These are phyloP conservation scores for Drosophila lacteicornis DNA, from an alignment of 1,140 invertebrate genomes.

Conservation along the genomic window DNA sequence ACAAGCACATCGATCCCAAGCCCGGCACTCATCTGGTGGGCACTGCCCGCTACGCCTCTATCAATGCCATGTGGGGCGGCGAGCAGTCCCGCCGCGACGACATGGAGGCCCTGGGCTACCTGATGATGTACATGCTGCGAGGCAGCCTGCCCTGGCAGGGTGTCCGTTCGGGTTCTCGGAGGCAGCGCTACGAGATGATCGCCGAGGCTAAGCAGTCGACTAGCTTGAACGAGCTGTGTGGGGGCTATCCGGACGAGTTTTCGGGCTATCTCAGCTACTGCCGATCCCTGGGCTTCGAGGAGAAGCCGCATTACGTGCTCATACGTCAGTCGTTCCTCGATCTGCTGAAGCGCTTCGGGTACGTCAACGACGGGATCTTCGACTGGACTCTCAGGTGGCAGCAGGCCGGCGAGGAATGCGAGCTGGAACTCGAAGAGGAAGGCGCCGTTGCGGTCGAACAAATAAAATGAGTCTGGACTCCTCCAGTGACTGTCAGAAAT, in stretches of 20 bases:
- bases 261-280: conserved; percentile 98
- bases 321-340: conserved; percentile 95
- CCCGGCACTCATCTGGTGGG: conserved; percentile 97
- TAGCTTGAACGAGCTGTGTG: conserved; percentile 94
- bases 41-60: conserved; percentile 97
- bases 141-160: conserved; percentile 97
- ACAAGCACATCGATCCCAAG: conserved; percentile 94
- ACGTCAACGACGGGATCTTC: conserved; percentile 98
- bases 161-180: conserved; percentile 91
- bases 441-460: neutral
- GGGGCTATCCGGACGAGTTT: conserved; percentile 97
- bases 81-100: conserved; percentile 95
- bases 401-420: neutral
- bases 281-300: conserved; percentile 96
- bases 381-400: conserved; percentile 96
- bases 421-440: neutral
- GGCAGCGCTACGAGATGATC: conserved; percentile 97
- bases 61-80: conserved; percentile 96
- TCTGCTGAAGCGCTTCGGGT: conserved; percentile 97
- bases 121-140: conserved; percentile 97
- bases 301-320: conserved; percentile 97
- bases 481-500: conserved; percentile 57
- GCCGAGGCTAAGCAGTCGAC: conserved; percentile 98
- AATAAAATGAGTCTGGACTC: conserved; percentile 17
- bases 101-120: conserved; percentile 97